Conservation (phyloP, 2,113 vertebrate species). For the Sinosuthora webbiana region DNA sequence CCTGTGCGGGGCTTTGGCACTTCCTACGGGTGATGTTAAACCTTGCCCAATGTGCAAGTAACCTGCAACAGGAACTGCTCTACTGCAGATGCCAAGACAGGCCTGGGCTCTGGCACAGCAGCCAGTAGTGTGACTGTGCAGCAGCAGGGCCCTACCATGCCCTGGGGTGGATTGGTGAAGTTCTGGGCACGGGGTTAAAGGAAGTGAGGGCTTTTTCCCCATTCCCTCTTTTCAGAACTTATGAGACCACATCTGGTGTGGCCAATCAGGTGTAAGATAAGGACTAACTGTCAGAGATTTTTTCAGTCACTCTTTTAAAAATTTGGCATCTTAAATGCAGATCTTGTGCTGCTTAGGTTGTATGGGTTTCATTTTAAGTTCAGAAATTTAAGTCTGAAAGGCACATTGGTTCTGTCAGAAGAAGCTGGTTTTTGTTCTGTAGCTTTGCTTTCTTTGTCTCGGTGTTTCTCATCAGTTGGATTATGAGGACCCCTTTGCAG, state of each 20-base stretch:
- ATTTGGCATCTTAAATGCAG: background rate
- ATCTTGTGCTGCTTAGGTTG: background rate
- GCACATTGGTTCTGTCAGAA: background rate
- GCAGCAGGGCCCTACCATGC: accelerated
- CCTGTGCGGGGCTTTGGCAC: background rate
- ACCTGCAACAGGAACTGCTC: background rate
- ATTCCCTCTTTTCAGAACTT: background rate
- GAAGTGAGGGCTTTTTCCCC: background rate
- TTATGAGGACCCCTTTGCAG: background rate
- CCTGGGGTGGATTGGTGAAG: background rate
- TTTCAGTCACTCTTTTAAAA: background rate
- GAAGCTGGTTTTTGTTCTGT: background rate
- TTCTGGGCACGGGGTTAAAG: background rate
- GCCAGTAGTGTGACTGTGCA: accelerated
- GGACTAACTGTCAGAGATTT: background rate
- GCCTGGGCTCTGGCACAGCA: background rate
- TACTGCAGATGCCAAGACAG: background rate
- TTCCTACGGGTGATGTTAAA: background rate
- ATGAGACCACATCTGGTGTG: accelerated
- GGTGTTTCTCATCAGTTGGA: background rate
- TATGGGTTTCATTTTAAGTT: background rate
- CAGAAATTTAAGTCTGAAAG: background rate
- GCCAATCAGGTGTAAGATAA: background rate
- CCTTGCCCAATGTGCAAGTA: background rate
- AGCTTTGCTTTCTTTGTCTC: background rate